Evolutionary conservation across 2,888 invertebrate genomes (phyloP).

Genomic region (Dendrolimus houi): DNA sequence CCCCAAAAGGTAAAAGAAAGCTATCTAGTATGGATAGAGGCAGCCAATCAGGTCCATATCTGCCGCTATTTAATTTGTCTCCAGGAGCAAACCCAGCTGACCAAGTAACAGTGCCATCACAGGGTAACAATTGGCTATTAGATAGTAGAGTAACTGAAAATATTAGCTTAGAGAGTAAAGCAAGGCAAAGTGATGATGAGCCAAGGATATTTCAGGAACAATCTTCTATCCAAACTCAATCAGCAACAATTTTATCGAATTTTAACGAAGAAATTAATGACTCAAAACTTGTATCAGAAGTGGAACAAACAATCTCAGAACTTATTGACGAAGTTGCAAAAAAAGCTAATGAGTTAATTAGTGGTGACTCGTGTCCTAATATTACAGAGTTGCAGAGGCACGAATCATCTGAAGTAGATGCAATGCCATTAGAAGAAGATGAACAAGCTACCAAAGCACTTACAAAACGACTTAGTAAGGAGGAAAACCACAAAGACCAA

Average conservation of each 20-base stretch:
- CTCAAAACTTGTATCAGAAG: not conserved
- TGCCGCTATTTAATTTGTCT: no score
- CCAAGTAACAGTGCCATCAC: no score
- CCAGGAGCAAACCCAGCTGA: no score
- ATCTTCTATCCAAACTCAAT: not conserved
- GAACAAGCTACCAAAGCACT: conserved; percentile 20
- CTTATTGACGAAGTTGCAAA: conserved; percentile 9
- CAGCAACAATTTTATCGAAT: not conserved
- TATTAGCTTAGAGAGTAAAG: no score
- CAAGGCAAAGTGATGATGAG: no score
- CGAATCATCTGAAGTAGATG: conserved; percentile 14
- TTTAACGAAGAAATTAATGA: not conserved
- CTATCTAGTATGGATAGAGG: not conserved
- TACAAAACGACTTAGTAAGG: conserved; percentile 16
- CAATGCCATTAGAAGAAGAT: conserved; percentile 19
- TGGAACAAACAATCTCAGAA: not conserved
- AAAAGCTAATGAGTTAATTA: conserved; percentile 16
- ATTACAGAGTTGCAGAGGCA: conserved; percentile 1
- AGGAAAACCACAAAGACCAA: conserved; percentile 8
- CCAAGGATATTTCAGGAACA: not conserved
- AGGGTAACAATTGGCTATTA: no score
- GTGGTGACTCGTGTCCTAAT: conserved; percentile 11
- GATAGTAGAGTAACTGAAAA: no score
- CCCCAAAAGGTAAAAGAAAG: not conserved
- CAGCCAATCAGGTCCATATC: no score